These are phyloP conservation scores for Potamilus streckersoni DNA, from an alignment of 1,140 invertebrate species.

Conservation along the genomic window DNA sequence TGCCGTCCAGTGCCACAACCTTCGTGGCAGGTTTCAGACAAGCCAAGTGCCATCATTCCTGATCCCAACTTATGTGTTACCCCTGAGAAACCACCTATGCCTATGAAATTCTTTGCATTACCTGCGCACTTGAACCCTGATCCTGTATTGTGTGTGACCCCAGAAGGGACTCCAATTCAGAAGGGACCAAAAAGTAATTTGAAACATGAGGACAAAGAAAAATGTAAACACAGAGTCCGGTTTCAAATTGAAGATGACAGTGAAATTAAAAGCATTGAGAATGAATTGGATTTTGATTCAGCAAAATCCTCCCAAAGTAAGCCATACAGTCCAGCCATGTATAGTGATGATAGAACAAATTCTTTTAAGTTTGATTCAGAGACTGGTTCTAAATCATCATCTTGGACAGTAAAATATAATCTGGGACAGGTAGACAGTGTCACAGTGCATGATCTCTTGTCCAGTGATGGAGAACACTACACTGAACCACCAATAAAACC, in stretches of 20 bases:
- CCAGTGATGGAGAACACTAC: not conserved
- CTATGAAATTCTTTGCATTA: too few relatives aligned
- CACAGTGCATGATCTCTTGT: constrained; percentile 7
- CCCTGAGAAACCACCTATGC: too few relatives aligned
- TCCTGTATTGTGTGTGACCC: constrained; percentile 32
- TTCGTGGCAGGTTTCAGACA: not conserved
- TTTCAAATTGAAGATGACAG: constrained; percentile 41
- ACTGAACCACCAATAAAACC: not conserved
- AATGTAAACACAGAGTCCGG: constrained; percentile 37
- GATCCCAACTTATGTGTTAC: too few relatives aligned
- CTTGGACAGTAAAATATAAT: constrained; percentile 28
- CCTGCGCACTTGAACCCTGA: constrained; percentile 1
- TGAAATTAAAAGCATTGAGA: constrained; percentile 2
- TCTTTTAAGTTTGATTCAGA: constrained; percentile 9
- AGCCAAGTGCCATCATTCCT: too few relatives aligned
- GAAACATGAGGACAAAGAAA: constrained; percentile 17
- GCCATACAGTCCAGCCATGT: constrained; percentile 34
- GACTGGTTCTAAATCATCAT: constrained; percentile 1
- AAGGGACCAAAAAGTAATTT: constrained; percentile 12
- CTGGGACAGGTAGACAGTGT: constrained; percentile 11
- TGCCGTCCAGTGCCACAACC: constrained; percentile 17
- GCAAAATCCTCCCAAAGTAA: constrained; percentile 16
- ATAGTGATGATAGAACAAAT: constrained; percentile 27
- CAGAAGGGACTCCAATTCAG: constrained; percentile 13
- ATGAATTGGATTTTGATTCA: constrained; percentile 3